Percentiles rank a stretch among this genome's conserved stretches.
These are phyloP conservation scores for Semotilus atromaculatus DNA, from an alignment of 2,797 vertebrate species.

Conservation along the genomic window DNA sequence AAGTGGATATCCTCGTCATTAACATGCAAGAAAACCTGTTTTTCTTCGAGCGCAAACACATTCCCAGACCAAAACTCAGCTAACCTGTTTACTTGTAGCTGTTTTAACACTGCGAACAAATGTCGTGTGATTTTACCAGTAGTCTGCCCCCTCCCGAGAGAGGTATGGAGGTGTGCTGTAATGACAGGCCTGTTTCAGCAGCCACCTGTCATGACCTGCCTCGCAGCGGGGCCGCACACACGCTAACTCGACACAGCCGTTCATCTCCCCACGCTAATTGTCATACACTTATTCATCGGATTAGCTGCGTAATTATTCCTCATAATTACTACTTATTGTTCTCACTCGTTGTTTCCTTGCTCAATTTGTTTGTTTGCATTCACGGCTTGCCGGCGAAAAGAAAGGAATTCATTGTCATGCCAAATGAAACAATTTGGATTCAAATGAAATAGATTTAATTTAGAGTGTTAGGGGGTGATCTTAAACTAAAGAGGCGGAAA, in stretches of 20 bases:
- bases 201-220: constrained; percentile 70
- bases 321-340: constrained; percentile 73
- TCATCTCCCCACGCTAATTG: constrained; percentile 68
- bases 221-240: constrained; percentile 26
- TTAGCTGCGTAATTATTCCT: constrained; percentile 73
- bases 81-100: constrained; percentile 16
- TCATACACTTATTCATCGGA: constrained; percentile 62
- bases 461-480: constrained; percentile 53
- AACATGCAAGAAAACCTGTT: constrained; percentile 30
- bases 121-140: constrained; percentile 49
- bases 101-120: constrained; percentile 58
- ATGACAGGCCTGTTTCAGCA: constrained; percentile 52
- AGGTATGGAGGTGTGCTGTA: constrained; percentile 60
- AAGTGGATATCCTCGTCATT: constrained; percentile 6
- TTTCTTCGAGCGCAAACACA: neutral
- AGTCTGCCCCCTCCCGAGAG: constrained; percentile 64
- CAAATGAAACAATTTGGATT: constrained; percentile 66
- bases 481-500: constrained; percentile 56
- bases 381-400: constrained; percentile 64
- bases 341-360: constrained; percentile 72
- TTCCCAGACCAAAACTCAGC: neutral
- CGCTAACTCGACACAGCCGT: constrained; percentile 35
- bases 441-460: constrained; percentile 69
- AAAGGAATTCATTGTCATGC: constrained; percentile 71
- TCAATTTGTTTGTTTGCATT: constrained; percentile 77